Evolutionary conservation across 2,797 vertebrate genomes (phyloP).

Genomic region (Ctenosaura bakeri): DNA sequence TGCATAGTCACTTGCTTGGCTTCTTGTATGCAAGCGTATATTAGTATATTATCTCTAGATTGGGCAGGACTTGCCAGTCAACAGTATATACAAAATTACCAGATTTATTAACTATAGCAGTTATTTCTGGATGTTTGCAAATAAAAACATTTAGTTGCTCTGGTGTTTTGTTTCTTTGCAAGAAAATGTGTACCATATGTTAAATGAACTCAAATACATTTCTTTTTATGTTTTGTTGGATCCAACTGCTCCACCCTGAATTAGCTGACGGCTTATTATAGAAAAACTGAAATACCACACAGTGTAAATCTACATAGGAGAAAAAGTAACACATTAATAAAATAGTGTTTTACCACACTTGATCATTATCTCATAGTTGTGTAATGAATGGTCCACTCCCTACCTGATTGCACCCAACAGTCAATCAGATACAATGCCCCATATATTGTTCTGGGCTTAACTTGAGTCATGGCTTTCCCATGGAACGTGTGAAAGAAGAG

Average conservation of each 20-base stretch:
- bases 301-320: conserved; percentile 63
- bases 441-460: not conserved
- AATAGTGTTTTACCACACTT: conserved; percentile 38
- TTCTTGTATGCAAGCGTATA: not conserved
- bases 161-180: conserved; percentile 30
- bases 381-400: not conserved
- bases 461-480: not conserved
- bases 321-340: conserved; percentile 63
- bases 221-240: conserved; percentile 42
- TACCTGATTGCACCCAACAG: not conserved
- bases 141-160: conserved; percentile 28
- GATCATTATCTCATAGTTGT: not conserved
- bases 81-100: conserved; percentile 30
- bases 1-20: not conserved
- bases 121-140: not conserved
- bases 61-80: conserved; percentile 28
- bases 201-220: conserved; percentile 51
- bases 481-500: not conserved
- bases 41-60: not conserved
- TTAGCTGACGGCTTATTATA: conserved; percentile 61
- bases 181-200: conserved; percentile 38
- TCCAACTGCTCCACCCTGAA: conserved; percentile 52
- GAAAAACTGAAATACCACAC: conserved; percentile 55
- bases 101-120: conserved; percentile 7
- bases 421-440: not conserved